These are phyloP conservation scores for Hemicentrotus pulcherrimus DNA, from an alignment of 35 echinoderm and acorn worm genomes.

Conservation along the genomic window DNA sequence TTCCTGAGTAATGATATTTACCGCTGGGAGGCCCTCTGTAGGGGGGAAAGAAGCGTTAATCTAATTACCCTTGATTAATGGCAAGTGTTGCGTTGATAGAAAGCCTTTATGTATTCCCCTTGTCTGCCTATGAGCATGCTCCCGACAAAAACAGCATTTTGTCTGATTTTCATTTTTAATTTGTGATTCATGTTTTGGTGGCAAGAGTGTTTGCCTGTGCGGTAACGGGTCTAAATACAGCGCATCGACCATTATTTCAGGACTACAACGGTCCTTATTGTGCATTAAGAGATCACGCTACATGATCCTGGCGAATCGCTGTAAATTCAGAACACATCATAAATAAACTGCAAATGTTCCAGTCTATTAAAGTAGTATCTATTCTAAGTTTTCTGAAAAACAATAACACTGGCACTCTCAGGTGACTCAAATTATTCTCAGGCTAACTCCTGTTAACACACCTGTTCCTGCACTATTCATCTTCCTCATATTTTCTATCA, in stretches of 20 bases:
- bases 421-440: background rate
- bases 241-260: background rate
- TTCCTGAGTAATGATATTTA: conserved; percentile 1
- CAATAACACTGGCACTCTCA: background rate
- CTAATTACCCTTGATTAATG: conserved; percentile 24
- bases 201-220: background rate
- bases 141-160: conserved; percentile 11
- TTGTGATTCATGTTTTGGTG: conserved; percentile 10
- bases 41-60: conserved; percentile 13
- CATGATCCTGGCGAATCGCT: background rate
- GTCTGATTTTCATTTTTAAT: conserved; percentile 5
- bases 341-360: background rate
- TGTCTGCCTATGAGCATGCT: background rate
- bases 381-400: background rate
- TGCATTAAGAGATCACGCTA: background rate
- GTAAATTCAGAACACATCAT: background rate
- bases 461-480: background rate
- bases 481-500: background rate
- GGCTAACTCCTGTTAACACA: background rate
- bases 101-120: background rate
- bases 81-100: conserved; percentile 28
- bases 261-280: background rate
- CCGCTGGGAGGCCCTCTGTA: background rate
- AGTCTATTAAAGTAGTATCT: background rate
- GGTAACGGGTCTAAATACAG: background rate